Conservation (phyloP, 2,797 vertebrate species). For the Chrosomus eos region DNA sequence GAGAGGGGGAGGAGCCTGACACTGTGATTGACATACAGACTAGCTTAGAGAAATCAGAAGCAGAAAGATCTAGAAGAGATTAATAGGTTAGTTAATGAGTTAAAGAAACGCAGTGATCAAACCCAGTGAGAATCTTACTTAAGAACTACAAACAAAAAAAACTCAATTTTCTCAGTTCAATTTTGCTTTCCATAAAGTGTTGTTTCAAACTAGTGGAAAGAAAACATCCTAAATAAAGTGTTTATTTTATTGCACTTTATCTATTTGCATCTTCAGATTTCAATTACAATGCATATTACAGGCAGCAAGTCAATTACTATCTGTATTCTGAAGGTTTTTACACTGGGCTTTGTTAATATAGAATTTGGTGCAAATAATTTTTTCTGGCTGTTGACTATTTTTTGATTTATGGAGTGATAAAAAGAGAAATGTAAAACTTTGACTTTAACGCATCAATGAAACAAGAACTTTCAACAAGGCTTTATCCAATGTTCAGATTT, state of each 20-base stretch:
- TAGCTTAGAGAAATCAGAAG: conserved; percentile 67
- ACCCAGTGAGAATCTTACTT: not conserved
- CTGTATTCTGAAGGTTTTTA: not conserved
- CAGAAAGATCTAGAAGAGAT: not conserved
- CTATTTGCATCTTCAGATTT: not conserved
- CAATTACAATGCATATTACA: not conserved
- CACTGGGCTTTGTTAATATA: not conserved
- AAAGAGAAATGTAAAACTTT: not conserved
- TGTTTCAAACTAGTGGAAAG: not conserved
- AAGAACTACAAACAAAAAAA: not conserved
- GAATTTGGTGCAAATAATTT: not conserved
- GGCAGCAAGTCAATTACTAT: not conserved
- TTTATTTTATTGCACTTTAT: not conserved
- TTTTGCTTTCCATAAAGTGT: too few species aligned
- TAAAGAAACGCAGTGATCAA: not conserved
- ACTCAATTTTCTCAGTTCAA: too few species aligned
- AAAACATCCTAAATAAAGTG: not conserved
- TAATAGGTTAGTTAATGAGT: not conserved
- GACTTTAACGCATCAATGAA: not conserved
- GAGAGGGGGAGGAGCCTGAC: conserved; percentile 16
- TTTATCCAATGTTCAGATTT: not conserved
- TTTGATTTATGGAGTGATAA: not conserved
- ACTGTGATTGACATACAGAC: conserved; percentile 49
- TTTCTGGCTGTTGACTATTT: not conserved
- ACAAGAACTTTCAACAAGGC: not conserved